phyloP scores from a whole-genome alignment of 2,797 vertebrate species.

The Sphaeramia orbicularis region DNA sequence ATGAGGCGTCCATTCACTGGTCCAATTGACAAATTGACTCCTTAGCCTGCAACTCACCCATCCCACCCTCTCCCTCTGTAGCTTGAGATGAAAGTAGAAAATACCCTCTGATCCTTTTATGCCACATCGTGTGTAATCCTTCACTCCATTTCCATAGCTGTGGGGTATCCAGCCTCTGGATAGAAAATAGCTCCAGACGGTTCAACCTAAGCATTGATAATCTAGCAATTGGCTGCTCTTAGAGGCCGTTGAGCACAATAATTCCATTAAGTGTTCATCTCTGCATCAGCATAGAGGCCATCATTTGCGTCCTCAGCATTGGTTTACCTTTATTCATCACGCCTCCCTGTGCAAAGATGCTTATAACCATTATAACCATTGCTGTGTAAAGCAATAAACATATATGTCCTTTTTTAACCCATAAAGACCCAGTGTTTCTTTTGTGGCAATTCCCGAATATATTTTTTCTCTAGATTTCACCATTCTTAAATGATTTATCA shows the following conservation, averaged over 20 bases:
- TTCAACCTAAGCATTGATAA: constrained; percentile 55
- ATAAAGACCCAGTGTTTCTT: too few species aligned
- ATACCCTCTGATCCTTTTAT: constrained; percentile 26
- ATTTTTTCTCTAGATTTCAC: too few species aligned
- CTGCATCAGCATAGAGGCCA: constrained; percentile 26
- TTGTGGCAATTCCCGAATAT: too few species aligned
- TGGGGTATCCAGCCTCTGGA: constrained; percentile 37
- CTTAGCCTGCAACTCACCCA: constrained; percentile 37
- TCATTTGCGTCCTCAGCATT: constrained; percentile 46
- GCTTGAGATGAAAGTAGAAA: constrained; percentile 54
- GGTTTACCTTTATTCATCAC: constrained; percentile 34
- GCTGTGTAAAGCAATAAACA: not conserved
- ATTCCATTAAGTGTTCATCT: constrained; percentile 60
- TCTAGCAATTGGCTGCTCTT: constrained; percentile 48
- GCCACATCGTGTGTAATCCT: constrained; percentile 41
- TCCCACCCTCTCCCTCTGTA: constrained; percentile 22
- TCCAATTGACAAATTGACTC: constrained; percentile 64
- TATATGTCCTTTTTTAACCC: too few species aligned
- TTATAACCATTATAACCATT: constrained; percentile 39
- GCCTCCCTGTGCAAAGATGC: constrained; percentile 35
- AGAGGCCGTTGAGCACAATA: constrained; percentile 42
- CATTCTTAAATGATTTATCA: too few species aligned
- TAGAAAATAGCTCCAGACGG: constrained; percentile 37
- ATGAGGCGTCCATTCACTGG: constrained; percentile 64
- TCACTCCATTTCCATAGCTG: constrained; percentile 44